phyloP scores from a whole-genome alignment of 2,888 invertebrate species.

The Latrodectus elegans region DNA sequence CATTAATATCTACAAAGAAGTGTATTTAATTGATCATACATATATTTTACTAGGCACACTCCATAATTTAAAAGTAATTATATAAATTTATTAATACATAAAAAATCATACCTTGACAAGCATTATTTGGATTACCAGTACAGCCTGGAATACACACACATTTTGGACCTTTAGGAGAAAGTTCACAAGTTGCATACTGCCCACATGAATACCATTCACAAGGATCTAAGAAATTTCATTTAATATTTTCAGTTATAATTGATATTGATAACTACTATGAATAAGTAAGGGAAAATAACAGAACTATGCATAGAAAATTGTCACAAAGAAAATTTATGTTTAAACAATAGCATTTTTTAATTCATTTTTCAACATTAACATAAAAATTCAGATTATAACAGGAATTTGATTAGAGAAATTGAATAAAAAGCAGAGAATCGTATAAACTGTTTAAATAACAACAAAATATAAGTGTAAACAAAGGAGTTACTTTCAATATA shows the following conservation, averaged over 20 bases:
- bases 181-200: conserved; percentile 91
- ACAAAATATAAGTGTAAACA: too few species aligned
- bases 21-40: not conserved
- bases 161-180: conserved; percentile 79
- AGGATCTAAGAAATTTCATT: conserved; percentile 78
- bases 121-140: conserved; percentile 88
- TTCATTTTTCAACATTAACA: too few species aligned
- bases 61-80: not conserved
- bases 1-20: conserved; percentile 82
- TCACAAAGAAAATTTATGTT: too few species aligned
- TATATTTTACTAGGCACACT: not conserved
- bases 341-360: too few species aligned
- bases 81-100: not conserved
- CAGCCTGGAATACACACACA: conserved; percentile 79
- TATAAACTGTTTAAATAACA: too few species aligned
- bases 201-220: conserved; percentile 93
- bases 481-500: too few species aligned
- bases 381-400: too few species aligned
- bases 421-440: too few species aligned
- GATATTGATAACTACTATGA: too few species aligned
- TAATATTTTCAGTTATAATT: not conserved
- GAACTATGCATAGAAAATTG: too few species aligned
- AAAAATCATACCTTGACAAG: conserved; percentile 79
- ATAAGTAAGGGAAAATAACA: too few species aligned
- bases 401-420: too few species aligned